Conservation (phyloP, 2,888 invertebrate genomes). For the Phyllotreta striolata region DNA sequence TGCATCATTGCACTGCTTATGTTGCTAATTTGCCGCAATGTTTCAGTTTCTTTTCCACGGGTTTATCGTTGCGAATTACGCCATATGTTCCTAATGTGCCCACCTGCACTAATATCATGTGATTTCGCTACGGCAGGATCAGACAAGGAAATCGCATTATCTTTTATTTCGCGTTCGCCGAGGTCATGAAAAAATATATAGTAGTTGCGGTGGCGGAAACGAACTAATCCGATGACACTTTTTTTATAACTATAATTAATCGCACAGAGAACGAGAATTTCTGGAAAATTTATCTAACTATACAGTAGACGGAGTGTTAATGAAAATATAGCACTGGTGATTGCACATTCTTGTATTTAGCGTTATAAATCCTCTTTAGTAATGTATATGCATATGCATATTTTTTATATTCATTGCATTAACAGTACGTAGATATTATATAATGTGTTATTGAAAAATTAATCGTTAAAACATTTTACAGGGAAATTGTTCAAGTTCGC, state of each 20-base stretch:
- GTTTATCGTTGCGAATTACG: constrained; percentile 32
- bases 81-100: constrained; percentile 29
- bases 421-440: too few species aligned
- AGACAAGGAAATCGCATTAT: constrained; percentile 30
- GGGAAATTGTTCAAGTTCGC: too few species aligned
- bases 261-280: background rate
- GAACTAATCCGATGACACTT: constrained; percentile 7
- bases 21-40: constrained; percentile 27
- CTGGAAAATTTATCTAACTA: background rate
- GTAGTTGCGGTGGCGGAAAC: background rate
- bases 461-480: too few species aligned
- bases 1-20: constrained; percentile 23
- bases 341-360: too few species aligned
- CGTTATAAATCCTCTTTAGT: too few species aligned
- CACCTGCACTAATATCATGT: constrained; percentile 28
- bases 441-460: too few species aligned
- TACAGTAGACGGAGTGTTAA: too few species aligned
- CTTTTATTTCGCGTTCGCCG: constrained; percentile 22
- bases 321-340: too few species aligned
- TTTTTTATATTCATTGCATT: too few species aligned
- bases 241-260: constrained; percentile 7
- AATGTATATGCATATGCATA: too few species aligned
- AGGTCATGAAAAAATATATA: constrained; percentile 16
- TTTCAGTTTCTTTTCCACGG: constrained; percentile 29
- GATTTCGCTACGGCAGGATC: constrained; percentile 23